Percentiles rank a stretch among this genome's conserved stretches.
Evolutionary conservation across 2,888 invertebrate species (phyloP).

Genomic region (Sphecodes monilicornis): DNA sequence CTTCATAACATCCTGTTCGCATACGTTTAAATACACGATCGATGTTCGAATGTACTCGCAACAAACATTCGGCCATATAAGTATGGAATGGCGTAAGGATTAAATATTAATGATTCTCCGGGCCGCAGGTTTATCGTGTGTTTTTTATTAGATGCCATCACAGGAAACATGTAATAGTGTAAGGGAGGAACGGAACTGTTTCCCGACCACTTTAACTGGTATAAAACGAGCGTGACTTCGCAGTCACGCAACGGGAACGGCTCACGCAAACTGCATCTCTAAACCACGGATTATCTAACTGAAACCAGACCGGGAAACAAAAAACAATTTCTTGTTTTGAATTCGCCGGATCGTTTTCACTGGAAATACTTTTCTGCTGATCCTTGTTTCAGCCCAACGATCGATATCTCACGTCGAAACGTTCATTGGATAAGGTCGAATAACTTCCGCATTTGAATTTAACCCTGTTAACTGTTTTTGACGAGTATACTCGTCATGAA

Average conservation of each 20-base stretch:
- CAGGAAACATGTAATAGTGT: constrained; percentile 32
- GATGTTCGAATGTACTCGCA: background rate
- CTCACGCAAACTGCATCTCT: constrained; percentile 38
- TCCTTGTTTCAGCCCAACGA: background rate
- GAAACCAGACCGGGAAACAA: background rate
- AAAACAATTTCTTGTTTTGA: constrained; percentile 12
- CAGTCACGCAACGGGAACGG: constrained; percentile 32
- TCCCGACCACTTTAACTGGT: constrained; percentile 31
- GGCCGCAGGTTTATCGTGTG: constrained; percentile 1
- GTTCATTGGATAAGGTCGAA: background rate
- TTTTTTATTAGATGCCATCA: constrained; percentile 33
- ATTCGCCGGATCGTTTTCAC: background rate
- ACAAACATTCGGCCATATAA: background rate
- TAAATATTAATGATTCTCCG: constrained; percentile 19
- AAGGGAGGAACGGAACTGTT: constrained; percentile 35
- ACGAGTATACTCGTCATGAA: too few species aligned
- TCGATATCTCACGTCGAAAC: background rate
- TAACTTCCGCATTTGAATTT: background rate
- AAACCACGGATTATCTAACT: constrained; percentile 24
- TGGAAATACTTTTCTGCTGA: background rate
- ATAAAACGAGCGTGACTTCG: constrained; percentile 41
- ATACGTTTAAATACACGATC: background rate
- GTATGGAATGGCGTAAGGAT: constrained; percentile 17
- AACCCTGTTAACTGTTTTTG: too few species aligned
- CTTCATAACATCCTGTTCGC: background rate